Evolutionary conservation across 2,797 vertebrate genomes (phyloP).

Genomic region (Heteromormyrus szaboi): DNA sequence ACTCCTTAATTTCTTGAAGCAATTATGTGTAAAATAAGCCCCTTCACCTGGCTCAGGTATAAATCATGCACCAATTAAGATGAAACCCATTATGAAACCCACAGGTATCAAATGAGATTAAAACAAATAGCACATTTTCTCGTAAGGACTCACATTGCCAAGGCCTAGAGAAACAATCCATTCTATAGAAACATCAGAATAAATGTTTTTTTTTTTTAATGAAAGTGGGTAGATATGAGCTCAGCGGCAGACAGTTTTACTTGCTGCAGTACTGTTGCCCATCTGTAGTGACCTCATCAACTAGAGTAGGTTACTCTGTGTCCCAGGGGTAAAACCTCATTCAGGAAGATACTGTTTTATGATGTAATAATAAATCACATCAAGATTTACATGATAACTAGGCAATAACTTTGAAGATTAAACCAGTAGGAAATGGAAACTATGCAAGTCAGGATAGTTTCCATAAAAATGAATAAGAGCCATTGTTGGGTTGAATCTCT

Average conservation of each 20-base stretch:
- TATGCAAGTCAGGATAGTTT: neutral
- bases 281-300: neutral
- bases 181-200: neutral
- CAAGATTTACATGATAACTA: neutral
- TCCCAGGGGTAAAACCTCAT: neutral
- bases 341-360: neutral
- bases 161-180: neutral
- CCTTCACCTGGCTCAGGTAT: neutral
- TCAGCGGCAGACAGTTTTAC: neutral
- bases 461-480: neutral
- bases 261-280: neutral
- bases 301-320: neutral
- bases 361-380: slow-evolving; percentile 1
- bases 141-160: neutral
- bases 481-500: neutral
- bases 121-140: neutral
- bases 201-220: neutral
- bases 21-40: slow-evolving; percentile 3
- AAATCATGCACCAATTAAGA: neutral
- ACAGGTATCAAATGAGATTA: neutral
- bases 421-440: neutral
- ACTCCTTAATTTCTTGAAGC: neutral
- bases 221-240: neutral
- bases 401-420: neutral
- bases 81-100: neutral